phyloP scores from a whole-genome alignment of 2,113 vertebrate genomes.

The Saccopteryx bilineata region DNA sequence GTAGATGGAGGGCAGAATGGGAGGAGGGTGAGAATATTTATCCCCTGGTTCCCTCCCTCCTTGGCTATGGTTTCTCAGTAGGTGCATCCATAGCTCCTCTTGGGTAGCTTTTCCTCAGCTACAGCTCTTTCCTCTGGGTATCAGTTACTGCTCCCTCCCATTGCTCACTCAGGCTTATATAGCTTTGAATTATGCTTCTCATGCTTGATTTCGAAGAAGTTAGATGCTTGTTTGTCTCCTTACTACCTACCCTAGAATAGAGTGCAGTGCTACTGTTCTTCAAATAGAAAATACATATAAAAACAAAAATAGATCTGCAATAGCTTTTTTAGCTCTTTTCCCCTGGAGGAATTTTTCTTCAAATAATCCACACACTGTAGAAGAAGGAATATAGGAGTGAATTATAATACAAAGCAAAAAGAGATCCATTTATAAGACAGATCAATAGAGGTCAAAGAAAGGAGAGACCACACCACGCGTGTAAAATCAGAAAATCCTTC shows the following conservation, averaged over 20 bases:
- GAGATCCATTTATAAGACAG: not conserved
- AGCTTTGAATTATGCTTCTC: conserved; percentile 1
- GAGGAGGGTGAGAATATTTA: not conserved
- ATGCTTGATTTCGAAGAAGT: conserved; percentile 1
- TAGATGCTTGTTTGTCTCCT: not conserved
- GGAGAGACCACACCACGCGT: not conserved
- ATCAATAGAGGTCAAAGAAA: not conserved
- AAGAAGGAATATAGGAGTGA: not conserved
- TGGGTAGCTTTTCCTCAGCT: not conserved
- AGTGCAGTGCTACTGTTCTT: not conserved
- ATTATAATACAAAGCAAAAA: not conserved
- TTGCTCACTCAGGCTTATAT: not conserved
- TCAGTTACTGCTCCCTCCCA: not conserved
- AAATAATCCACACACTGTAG: not conserved
- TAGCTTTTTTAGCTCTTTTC: not conserved
- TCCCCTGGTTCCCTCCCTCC: not conserved
- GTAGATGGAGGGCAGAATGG: not conserved
- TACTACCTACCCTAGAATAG: not conserved
- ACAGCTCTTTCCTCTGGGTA: not conserved
- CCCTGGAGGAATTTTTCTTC: not conserved
- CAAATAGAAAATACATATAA: conserved; percentile 27
- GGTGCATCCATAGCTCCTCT: not conserved
- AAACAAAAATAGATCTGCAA: not conserved
- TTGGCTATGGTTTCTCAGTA: not conserved
- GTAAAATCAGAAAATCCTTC: not conserved